These are phyloP conservation scores for Xerus rutilus DNA, from an alignment of 2,797 vertebrate species.

Conservation along the genomic window DNA sequence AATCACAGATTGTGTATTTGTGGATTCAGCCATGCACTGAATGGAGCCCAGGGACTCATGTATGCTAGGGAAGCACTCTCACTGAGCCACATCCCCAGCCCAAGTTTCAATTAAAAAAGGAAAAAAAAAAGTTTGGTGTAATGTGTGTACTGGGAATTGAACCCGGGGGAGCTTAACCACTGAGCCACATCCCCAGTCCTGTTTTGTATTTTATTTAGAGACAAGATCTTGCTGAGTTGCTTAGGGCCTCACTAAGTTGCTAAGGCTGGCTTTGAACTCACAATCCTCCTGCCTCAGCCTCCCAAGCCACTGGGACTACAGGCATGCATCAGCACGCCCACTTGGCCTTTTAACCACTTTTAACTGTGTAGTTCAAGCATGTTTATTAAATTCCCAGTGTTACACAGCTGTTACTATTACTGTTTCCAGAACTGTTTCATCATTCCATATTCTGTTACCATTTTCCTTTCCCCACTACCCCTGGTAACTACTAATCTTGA, in stretches of 20 bases:
- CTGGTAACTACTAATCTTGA: not conserved
- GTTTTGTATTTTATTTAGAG: too few species aligned
- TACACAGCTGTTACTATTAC: not conserved
- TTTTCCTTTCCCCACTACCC: not conserved
- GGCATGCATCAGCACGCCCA: too few species aligned
- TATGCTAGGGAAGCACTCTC: not conserved
- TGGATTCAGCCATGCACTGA: not conserved
- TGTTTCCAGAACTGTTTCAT: constrained; percentile 31
- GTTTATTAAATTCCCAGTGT: not conserved
- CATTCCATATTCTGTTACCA: not conserved
- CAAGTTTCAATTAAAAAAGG: not conserved
- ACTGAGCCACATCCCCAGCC: not conserved
- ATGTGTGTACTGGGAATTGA: not conserved
- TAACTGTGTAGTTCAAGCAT: not conserved
- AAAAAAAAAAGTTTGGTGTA: not conserved
- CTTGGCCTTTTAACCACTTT: not conserved
- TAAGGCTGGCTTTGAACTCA: too few species aligned
- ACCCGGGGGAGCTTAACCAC: too few species aligned
- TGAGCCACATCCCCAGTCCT: too few species aligned
- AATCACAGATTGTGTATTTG: constrained; percentile 41
- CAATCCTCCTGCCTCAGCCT: too few species aligned
- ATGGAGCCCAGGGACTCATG: too few species aligned
- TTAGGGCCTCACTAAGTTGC: too few species aligned
- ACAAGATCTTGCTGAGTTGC: too few species aligned
- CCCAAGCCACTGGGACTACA: too few species aligned